Evolutionary conservation across 2,888 invertebrate genomes (phyloP), one percentile per base, ranked within the genome.

Genomic region (Athalia circularis): DNA sequence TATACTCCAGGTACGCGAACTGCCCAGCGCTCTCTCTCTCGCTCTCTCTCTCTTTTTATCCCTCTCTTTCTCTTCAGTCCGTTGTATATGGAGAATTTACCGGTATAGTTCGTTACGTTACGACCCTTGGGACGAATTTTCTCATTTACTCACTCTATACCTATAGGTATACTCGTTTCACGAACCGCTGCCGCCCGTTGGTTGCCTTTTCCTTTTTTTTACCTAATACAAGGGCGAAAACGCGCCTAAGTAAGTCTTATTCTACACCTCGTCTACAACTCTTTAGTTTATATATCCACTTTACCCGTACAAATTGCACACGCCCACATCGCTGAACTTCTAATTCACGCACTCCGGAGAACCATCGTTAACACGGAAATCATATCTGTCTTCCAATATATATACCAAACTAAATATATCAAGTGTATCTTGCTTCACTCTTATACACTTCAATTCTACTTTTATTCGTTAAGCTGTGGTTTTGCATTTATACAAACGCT

Each of bases 101-200:
- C n/a, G 15, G 47, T 47, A 13, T 29, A 11, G 52, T 7, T 43
- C 50, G 52, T 6, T 8, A n/a, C 43, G 47, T 48, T 11, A 6
- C 15, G 43, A 70, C 47, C 72, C 72, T 5, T 57, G 72, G 72
- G 59, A 72, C 59, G 59, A 72, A 72, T 72, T 57, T 57, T 57
- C 72, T 15, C 59, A 15, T 59, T 57, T 47, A 59, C 48, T 43
- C 45, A 59, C 29, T 29, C 29, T 2, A 59, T 43, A 47, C 57
- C 29, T 59, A 13, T 3, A 43, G 29, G 29, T 43, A 6, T 50
- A 15, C 13, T 9, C 29, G 52, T 52, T 48, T 65, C 5, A 68
- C 52, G 52, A 7, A 50, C 7, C 7, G 52, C 29, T 9, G 11
- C 5, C 45, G 9, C 9, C 59, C 29, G 45, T 13, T 8, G 45